Evolutionary conservation across 2,888 invertebrate species (phyloP).

Genomic region (Marronus borbonicus): DNA sequence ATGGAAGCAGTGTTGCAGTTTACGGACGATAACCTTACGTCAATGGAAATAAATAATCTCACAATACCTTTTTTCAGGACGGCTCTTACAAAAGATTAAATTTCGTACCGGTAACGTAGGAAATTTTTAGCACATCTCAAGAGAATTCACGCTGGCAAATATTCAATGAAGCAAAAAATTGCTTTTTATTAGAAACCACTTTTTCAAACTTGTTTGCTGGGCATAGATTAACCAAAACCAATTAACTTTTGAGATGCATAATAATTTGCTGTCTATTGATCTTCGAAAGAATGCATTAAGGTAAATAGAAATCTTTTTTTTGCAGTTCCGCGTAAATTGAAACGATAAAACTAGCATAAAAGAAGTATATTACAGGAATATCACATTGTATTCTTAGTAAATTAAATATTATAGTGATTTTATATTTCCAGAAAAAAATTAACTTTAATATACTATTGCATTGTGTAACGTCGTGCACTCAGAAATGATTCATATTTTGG

Average conservation of each 20-base stretch:
- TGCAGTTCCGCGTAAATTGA: no score
- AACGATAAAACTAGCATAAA: no score
- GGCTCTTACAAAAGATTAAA: constrained; percentile 43
- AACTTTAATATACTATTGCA: no score
- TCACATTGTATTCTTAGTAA: no score
- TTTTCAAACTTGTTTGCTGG: constrained; percentile 10
- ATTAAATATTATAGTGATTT: not conserved
- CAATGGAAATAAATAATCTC: constrained; percentile 38
- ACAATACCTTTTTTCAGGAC: constrained; percentile 42
- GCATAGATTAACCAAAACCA: constrained; percentile 6
- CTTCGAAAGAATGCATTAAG: not conserved
- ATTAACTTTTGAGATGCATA: constrained; percentile 23
- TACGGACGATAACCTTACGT: constrained; percentile 47
- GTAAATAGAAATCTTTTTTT: not conserved
- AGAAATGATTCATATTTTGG: no score
- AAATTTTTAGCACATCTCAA: constrained; percentile 48
- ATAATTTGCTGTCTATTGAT: not conserved
- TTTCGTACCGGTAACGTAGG: constrained; percentile 37
- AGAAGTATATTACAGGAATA: no score
- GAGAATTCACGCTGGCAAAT: constrained; percentile 29
- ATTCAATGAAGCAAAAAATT: constrained; percentile 49
- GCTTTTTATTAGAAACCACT: constrained; percentile 41
- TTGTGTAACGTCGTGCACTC: no score
- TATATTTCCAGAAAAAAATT: no score
- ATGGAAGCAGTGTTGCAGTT: constrained; percentile 44